Base-by-base conservation (phyloP, 2,888 invertebrate genomes). In the Hydraecia micacea region DNA sequence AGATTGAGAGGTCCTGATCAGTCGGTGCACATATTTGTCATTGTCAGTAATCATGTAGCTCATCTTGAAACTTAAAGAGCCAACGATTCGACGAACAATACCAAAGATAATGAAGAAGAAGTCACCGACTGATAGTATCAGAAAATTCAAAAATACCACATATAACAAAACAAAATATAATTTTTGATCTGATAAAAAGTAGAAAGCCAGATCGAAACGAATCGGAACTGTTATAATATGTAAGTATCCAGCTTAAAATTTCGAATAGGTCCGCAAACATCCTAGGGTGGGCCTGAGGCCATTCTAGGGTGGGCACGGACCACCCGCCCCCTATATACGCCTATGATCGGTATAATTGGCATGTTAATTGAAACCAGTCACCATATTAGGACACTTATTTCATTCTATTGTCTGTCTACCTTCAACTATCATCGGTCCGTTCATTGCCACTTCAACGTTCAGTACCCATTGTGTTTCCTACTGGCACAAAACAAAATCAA, bases 401-500 rank as follows among this genome's bases (percentile, higher is more conserved):
- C 21, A 46, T n/a, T 65, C 4, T 39, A 58, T 58, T 32, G 28
- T 71, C 49, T 60, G 3, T 28, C 8, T 18, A 21, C 15, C 25
- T 2, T 25, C 25, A 55, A 55, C 55, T 52, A 46, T 28, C 18
- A 32, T 11, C 7, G 15, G 0, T 39, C 7, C 21, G 13, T 58
- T 68, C 49, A 58, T 63, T 63, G 58, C 32, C 13, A n/a, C 21
- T 49, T 49, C 32, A 58, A 58, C 58, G 25, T 77, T 32, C 25
- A 21, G 9, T 32, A 39, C 25, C 52, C 2, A 55, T 75, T 76
- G 52, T 70, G 42, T 70, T 60, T 52, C 60, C 28, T 46, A 36
- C 32, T 36, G 46, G 52, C 39, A 74, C 21, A 18, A 66, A 72
- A 63, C 36, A 72, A 78, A 83, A 75, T 63, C 83, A 75, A 86